phyloP scores from a whole-genome alignment of 2,797 vertebrate genomes.

The Oreochromis mossambicus region DNA sequence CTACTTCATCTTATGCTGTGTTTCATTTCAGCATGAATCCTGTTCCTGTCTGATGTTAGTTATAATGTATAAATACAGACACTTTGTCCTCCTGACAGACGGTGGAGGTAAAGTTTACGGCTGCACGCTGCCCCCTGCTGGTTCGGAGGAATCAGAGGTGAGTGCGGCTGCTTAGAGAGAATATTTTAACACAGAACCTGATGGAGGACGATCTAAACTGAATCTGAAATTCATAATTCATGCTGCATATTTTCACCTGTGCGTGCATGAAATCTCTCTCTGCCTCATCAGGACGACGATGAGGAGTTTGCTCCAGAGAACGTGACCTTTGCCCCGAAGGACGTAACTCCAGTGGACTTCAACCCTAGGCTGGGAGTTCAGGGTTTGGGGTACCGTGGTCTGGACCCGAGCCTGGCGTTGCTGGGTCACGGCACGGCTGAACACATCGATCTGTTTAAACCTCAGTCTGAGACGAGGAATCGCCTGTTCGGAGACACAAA shows the following conservation, averaged over 20 bases:
- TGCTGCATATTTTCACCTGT: not conserved
- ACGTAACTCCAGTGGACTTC: constrained; percentile 87
- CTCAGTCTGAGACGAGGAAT: constrained; percentile 67
- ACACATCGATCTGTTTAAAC: constrained; percentile 78
- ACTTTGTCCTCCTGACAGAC: constrained; percentile 51
- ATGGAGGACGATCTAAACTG: not conserved
- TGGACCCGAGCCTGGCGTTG: constrained; percentile 85
- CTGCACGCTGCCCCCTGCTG: constrained; percentile 73
- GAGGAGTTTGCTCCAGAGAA: constrained; percentile 87
- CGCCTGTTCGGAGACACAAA: constrained; percentile 74
- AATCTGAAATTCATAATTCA: not conserved
- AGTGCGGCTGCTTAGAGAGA: not conserved
- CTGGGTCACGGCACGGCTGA: constrained; percentile 60
- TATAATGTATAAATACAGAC: rapidly evolving
- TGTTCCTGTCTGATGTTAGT: not conserved
- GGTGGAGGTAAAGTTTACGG: constrained; percentile 72
- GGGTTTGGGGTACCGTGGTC: constrained; percentile 88
- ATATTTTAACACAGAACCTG: not conserved
- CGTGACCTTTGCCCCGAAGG: constrained; percentile 93
- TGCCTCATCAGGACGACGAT: constrained; percentile 75
- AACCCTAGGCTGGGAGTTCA: constrained; percentile 81
- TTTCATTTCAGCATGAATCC: not conserved
- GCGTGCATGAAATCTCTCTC: not conserved
- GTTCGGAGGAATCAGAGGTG: constrained; percentile 87
- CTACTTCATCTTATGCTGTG: not conserved